Evolutionary conservation across 2,113 vertebrate genomes (phyloP).

Genomic region (Athene cunicularia): DNA sequence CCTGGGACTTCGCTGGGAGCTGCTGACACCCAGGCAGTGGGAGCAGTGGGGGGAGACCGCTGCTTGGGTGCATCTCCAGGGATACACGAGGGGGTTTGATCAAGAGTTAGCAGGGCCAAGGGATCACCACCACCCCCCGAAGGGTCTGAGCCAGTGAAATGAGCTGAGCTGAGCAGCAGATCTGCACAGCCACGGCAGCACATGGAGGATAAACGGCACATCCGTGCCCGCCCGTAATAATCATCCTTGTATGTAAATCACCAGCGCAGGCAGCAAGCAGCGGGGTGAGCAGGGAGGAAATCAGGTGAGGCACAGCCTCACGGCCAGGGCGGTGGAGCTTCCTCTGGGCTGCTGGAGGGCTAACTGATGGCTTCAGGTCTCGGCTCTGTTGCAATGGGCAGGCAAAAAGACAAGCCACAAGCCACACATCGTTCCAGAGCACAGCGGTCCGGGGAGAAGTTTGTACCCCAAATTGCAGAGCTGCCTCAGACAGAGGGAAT

Average conservation of each 20-base stretch:
- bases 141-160: rapidly evolving
- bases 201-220: not conserved
- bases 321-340: not conserved
- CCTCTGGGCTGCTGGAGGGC: not conserved
- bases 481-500: not conserved
- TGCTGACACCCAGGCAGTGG: not conserved
- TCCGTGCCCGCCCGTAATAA: not conserved
- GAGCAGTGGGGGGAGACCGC: rapidly evolving
- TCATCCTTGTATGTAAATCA: not conserved
- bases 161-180: not conserved
- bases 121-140: rapidly evolving
- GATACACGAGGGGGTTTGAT: rapidly evolving
- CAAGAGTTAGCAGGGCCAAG: not conserved
- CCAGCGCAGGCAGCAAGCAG: not conserved
- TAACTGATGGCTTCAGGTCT: not conserved
- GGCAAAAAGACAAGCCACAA: not conserved
- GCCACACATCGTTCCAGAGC: not conserved
- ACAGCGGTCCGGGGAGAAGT: not conserved
- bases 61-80: not conserved
- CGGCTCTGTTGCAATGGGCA: rapidly evolving
- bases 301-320: not conserved
- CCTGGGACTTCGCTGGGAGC: not conserved
- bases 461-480: not conserved
- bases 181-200: not conserved
- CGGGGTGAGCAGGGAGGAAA: not conserved